phyloP scores from a whole-genome alignment of 1,140 invertebrate genomes.

The Heliconius nattereri region DNA sequence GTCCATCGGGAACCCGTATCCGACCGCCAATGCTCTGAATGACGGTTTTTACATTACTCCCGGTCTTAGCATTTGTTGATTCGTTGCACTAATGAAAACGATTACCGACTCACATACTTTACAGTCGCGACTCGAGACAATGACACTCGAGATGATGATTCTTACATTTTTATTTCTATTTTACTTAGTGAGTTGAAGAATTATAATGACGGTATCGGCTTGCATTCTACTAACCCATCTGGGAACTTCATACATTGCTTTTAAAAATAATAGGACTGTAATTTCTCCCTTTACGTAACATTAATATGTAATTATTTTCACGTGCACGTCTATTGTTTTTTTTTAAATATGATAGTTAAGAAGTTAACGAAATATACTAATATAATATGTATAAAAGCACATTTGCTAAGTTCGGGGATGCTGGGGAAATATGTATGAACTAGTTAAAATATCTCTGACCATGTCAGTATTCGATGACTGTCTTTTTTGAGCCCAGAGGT shows the following conservation, averaged over 20 bases:
- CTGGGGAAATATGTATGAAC: too few species aligned
- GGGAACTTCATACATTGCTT: background rate
- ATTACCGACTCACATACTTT: conserved; percentile 59
- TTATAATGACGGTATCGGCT: conserved; percentile 22
- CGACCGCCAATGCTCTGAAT: conserved; percentile 53
- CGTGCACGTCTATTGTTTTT: too few species aligned
- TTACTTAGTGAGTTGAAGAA: conserved; percentile 24
- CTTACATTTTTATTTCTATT: conserved; percentile 24
- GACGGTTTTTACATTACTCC: conserved; percentile 69
- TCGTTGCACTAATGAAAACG: conserved; percentile 73
- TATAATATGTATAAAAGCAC: too few species aligned
- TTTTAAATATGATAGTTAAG: too few species aligned
- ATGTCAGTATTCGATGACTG: background rate
- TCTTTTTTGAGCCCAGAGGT: background rate
- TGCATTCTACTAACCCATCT: conserved; percentile 24
- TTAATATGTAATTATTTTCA: too few species aligned
- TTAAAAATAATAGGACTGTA: background rate
- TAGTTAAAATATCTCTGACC: too few species aligned
- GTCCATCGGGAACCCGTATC: conserved; percentile 76
- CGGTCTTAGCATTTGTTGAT: conserved; percentile 59
- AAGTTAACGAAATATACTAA: too few species aligned
- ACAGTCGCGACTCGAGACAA: conserved; percentile 42
- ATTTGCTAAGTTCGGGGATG: too few species aligned
- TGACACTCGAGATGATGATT: conserved; percentile 31
- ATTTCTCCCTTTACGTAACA: background rate